Evolutionary conservation across 2,888 invertebrate species (phyloP), one percentile per base, ranked within the genome.

Genomic region (Stenichneumon culpator): DNA sequence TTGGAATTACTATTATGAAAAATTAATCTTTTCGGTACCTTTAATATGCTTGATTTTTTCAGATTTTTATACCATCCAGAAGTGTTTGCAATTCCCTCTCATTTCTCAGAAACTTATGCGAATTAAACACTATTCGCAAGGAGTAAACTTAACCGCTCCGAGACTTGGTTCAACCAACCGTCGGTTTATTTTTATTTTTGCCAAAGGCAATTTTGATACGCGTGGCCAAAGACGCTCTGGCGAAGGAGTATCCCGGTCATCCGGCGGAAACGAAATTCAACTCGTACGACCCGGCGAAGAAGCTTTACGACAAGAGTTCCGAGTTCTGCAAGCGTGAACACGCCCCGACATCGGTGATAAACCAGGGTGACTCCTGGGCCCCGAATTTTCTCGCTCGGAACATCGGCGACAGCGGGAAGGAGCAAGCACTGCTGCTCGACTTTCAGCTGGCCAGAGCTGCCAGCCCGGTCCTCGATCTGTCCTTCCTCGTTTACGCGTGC

Each of bases 361-460:
- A 95, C 0, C 97, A 97, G 82, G 97, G 97, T 0, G 97, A 97
- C 91, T 95, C 96, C 54, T 97, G 97, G 97, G 95, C 96, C 0
- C 96, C 96, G n/a, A 97, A 97, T 91, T 97, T 97, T 88, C 91
- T 97, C 0, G 95, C 95, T 9, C 95, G 95, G 63, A 94, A 94
- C 77, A 70, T 82, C 3, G 69, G 60, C 19, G 60, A 88, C 0
- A 63, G 60, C 19, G 86, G 87, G 7, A 88, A 93, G 77, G 85
- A 91, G 5, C 94, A 95, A 82, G 95, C 95, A 0, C 95, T 96
- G 88, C 94, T 97, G 83, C 96, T 97, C 50, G 97, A 97, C 90
- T 97, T 96, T 88, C 97, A 97, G 92, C 90, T 97, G 65, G 93
- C 96, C 0, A 95, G 94, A 86, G 95, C 95, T 86, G 95, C 95